These are phyloP conservation scores for Gobio gobio DNA, from an alignment of 2,113 vertebrate species.

Conservation along the genomic window DNA sequence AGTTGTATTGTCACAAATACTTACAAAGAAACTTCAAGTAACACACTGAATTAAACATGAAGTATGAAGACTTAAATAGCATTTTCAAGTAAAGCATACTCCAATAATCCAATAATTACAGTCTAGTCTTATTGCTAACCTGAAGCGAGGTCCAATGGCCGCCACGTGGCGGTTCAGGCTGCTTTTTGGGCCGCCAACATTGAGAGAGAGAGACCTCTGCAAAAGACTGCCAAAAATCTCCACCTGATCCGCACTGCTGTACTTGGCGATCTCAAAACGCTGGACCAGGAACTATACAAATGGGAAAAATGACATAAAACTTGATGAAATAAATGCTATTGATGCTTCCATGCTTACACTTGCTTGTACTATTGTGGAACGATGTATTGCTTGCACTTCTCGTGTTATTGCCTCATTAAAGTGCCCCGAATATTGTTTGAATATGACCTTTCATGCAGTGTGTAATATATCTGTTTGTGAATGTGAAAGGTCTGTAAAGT, in stretches of 20 bases:
- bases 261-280: slow-evolving; percentile 98
- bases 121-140: slow-evolving; percentile 69
- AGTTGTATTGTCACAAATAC: background rate
- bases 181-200: slow-evolving; percentile 86
- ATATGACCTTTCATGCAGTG: no score
- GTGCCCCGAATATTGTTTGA: no score
- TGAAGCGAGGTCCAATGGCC: slow-evolving; percentile 95
- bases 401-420: no score
- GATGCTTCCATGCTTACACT: background rate
- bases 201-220: slow-evolving; percentile 91
- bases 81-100: background rate
- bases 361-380: no score
- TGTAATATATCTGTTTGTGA: no score
- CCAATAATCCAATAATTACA: background rate
- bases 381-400: no score
- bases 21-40: background rate
- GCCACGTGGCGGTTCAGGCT: slow-evolving; percentile 94
- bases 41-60: background rate
- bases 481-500: no score
- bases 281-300: slow-evolving; percentile 90
- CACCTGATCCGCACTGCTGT: slow-evolving; percentile 97
- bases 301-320: background rate
- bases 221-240: slow-evolving; percentile 95
- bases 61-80: background rate
- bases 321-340: background rate